Percentiles rank a stretch among this genome's conserved stretches.
These are phyloP conservation scores for Willisornis vidua DNA, from an alignment of 2,113 vertebrate genomes.

Conservation along the genomic window DNA sequence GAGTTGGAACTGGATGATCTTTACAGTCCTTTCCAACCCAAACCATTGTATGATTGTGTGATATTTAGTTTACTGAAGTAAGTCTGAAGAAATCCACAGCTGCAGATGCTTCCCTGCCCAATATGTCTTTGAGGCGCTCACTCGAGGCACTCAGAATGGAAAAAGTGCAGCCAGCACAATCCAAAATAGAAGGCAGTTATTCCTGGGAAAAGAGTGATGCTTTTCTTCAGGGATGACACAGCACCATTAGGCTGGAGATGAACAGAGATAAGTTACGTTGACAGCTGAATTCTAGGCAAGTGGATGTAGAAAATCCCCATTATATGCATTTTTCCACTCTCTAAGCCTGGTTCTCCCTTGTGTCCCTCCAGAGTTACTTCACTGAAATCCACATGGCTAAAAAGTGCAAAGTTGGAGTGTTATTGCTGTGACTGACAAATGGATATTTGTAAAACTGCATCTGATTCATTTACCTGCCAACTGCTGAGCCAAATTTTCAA, in stretches of 20 bases:
- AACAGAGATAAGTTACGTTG: background rate
- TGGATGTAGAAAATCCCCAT: background rate
- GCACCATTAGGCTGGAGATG: background rate
- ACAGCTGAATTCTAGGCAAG: background rate
- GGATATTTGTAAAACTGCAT: background rate
- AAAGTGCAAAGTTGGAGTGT: background rate
- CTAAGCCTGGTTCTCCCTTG: background rate
- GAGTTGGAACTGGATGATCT: background rate
- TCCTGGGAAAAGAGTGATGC: background rate
- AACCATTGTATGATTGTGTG: background rate
- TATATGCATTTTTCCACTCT: background rate
- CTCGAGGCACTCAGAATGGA: background rate
- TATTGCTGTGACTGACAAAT: background rate
- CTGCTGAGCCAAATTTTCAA: background rate
- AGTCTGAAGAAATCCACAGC: background rate
- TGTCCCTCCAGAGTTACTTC: background rate
- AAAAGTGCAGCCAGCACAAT: background rate
- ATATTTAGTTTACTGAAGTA: background rate
- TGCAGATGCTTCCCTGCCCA: background rate
- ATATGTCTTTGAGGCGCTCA: background rate
- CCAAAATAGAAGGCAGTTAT: slow-evolving; percentile 19
- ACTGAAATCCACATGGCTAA: background rate
- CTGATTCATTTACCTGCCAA: background rate
- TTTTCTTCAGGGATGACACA: slow-evolving; percentile 4
- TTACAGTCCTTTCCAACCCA: background rate